These are phyloP conservation scores for Glandiceps talaboti DNA, from an alignment of 53 echinoderm and acorn worm species.

Conservation along the genomic window DNA sequence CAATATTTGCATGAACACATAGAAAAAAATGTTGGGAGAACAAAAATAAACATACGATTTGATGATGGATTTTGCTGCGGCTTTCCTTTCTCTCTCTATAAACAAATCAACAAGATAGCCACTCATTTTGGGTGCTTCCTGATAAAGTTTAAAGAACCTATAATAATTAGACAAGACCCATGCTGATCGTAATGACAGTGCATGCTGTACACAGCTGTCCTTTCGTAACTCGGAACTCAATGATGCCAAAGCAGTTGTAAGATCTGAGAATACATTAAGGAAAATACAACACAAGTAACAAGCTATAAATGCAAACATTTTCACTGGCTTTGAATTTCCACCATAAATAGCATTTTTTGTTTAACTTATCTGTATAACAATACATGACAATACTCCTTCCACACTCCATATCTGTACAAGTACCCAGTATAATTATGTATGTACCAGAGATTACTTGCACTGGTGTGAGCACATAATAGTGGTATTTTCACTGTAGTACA, in stretches of 20 bases:
- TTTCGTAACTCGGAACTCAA: slow-evolving; percentile 31
- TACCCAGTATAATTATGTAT: too few species aligned
- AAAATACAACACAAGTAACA: background rate
- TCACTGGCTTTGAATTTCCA: too few species aligned
- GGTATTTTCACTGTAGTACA: too few species aligned
- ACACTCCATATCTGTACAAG: too few species aligned
- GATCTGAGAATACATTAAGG: slow-evolving; percentile 44
- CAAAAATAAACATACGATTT: slow-evolving; percentile 79
- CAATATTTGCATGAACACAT: too few species aligned
- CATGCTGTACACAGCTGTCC: slow-evolving; percentile 71
- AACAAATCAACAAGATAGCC: slow-evolving; percentile 84
- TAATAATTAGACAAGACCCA: slow-evolving; percentile 78
- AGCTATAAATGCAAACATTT: too few species aligned
- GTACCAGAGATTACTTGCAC: too few species aligned
- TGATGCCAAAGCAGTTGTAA: slow-evolving; percentile 61
- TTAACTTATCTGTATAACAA: too few species aligned
- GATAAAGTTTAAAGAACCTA: slow-evolving; percentile 78
- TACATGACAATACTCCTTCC: too few species aligned
- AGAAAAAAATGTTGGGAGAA: too few species aligned
- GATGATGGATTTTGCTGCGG: slow-evolving; percentile 51
- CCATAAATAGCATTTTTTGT: too few species aligned
- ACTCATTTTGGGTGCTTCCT: slow-evolving; percentile 69
- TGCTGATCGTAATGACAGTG: slow-evolving; percentile 77
- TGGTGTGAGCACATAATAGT: too few species aligned
- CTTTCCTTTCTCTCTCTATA: slow-evolving; percentile 68